These are phyloP conservation scores for Himalopsyche phryganea DNA, from an alignment of 1,140 invertebrate species.

Conservation along the genomic window DNA sequence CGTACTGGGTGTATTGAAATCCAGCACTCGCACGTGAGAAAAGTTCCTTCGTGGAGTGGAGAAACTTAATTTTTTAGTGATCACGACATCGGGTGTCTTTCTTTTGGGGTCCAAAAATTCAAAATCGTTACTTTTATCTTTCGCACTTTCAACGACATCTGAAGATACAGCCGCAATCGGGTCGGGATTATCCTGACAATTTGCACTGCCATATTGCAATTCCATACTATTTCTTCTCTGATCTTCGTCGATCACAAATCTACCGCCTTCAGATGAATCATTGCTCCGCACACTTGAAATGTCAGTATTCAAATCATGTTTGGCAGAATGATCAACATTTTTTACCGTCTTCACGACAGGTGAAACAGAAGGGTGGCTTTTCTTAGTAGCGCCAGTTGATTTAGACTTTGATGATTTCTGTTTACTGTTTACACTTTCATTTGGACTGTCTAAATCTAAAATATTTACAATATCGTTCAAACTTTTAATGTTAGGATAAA, in stretches of 20 bases:
- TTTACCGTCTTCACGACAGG: background rate
- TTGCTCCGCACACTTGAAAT: conserved; percentile 10
- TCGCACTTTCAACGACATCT: background rate
- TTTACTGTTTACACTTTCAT: no score
- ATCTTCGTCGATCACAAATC: conserved; percentile 18
- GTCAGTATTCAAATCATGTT: background rate
- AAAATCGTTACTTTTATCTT: background rate
- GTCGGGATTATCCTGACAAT: no score
- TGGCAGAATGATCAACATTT: no score
- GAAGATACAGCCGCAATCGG: background rate
- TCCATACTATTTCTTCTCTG: background rate
- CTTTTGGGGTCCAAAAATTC: conserved; percentile 11
- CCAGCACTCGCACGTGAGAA: conserved; percentile 27
- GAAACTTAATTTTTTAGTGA: conserved; percentile 10
- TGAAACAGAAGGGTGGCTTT: no score
- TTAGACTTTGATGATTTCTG: no score
- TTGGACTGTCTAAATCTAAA: no score
- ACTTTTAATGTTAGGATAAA: no score
- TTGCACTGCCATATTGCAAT: background rate
- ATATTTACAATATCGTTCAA: no score
- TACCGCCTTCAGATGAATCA: conserved; percentile 10
- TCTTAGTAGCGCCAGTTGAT: no score
- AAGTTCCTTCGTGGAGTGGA: conserved; percentile 23
- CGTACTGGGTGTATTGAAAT: conserved; percentile 24
- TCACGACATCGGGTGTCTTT: conserved; percentile 25